Base-by-base conservation (phyloP, 2,797 vertebrate genomes). In the Miichthys miiuy region DNA sequence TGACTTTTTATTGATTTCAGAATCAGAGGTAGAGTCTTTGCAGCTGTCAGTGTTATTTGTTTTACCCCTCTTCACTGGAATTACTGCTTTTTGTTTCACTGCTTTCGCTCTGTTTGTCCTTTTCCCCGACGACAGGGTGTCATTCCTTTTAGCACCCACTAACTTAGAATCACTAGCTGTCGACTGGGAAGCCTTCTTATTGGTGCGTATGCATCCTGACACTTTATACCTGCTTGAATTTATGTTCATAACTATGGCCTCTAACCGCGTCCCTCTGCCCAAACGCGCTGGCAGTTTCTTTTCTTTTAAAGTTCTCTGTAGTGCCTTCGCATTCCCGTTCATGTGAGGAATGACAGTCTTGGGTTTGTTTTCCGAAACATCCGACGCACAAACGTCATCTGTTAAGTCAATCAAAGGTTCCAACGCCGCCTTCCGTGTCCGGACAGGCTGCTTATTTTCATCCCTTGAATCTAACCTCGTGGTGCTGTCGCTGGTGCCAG, bases 211-310 rank as follows among this genome's bases (percentile, higher is more conserved):
- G 25, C 86, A 77, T 72, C 84, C 85, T 5, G 90, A 90, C n/a
- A 90, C 87, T 88, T 90, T 95, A 80, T 87, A 93, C 77, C 92
- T 87, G 60, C 81, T 87, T 17, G 95, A 95, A 63, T 93, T 92
- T 16, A 96, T 94, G 88, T 95, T 94, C 91, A 96, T 95, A 48
- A 95, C 94, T 56, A 96, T 94, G 21, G 95, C 89, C 68, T 93
- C 94, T 64, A 96, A 88, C 10, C 91, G 91, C 20, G 86, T 92
- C 54, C 94, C 95, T 87, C 95, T 90, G 18, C 92, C 84, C 0
- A 88, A 79, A 13, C 94, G 95, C 12, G 76, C 4, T 0, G 96
- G 95, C 72, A 95, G 92, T 46, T 90, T 91, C 65, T 90, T 95
- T 70, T 75, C 89, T 51, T 83, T 87, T 21, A 91, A 69, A 21